These are phyloP conservation scores for Saccopteryx bilineata DNA, from an alignment of 2,113 vertebrate species.

Conservation along the genomic window DNA sequence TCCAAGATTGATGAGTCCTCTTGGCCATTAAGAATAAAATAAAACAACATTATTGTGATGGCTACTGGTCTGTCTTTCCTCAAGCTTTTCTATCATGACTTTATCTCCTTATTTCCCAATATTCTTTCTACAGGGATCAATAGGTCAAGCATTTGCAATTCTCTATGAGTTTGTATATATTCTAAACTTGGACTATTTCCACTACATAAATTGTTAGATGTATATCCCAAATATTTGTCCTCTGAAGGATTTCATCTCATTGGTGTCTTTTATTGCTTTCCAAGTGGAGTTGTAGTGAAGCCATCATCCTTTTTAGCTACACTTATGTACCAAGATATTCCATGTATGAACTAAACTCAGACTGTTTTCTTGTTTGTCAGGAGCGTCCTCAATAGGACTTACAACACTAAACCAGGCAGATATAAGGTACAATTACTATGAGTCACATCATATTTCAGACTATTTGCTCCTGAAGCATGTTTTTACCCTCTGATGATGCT, in stretches of 20 bases:
- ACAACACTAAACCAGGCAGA: neutral
- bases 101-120: neutral
- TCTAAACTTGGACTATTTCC: neutral
- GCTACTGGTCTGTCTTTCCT: neutral
- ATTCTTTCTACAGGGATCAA: neutral
- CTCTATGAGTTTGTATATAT: neutral
- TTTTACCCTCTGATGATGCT: neutral
- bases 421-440: neutral
- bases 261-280: neutral
- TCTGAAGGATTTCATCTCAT: neutral
- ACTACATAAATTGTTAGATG: neutral
- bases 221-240: neutral
- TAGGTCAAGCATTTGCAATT: neutral
- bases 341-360: neutral
- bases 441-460: neutral
- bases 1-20: neutral
- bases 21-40: neutral
- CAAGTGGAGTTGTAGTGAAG: neutral
- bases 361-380: neutral
- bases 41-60: neutral
- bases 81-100: neutral
- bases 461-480: neutral
- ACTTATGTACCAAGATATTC: neutral
- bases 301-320: neutral
- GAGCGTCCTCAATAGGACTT: neutral